Evolutionary conservation across 2,888 invertebrate genomes (phyloP).

Genomic region (Heliconius ismenius): DNA sequence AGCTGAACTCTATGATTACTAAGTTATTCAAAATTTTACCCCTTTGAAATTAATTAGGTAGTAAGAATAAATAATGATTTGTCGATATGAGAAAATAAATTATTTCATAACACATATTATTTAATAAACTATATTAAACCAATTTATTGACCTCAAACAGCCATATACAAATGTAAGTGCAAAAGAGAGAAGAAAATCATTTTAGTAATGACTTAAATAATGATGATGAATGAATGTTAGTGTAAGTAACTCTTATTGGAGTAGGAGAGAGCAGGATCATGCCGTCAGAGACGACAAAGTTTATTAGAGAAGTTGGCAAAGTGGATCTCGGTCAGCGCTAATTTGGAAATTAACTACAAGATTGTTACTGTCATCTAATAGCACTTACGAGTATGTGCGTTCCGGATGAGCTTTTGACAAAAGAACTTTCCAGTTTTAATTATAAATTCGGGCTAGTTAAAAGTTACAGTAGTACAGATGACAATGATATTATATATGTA

Average conservation of each 20-base stretch:
- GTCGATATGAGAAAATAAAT: not conserved
- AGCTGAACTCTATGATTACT: slow-evolving; percentile 43
- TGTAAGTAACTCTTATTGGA: slow-evolving; percentile 22
- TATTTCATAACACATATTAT: not conserved
- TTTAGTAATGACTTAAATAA: not conserved
- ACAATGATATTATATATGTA: not conserved
- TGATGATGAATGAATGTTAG: not conserved
- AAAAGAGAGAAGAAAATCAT: not conserved
- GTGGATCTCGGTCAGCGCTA: slow-evolving; percentile 47
- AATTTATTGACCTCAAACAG: not conserved
- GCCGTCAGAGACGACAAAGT: slow-evolving; percentile 38
- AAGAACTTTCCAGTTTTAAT: slow-evolving; percentile 17
- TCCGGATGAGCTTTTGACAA: slow-evolving; percentile 10
- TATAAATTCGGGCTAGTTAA: slow-evolving; percentile 15
- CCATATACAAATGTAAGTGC: not conserved
- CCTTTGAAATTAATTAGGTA: not conserved
- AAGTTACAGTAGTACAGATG: not conserved
- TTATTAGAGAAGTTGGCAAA: slow-evolving; percentile 44
- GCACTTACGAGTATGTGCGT: slow-evolving; percentile 28
- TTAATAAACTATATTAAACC: not conserved
- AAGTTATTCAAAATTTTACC: not conserved
- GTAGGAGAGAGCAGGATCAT: slow-evolving; percentile 18
- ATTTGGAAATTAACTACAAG: slow-evolving; percentile 46
- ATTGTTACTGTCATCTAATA: slow-evolving; percentile 34
- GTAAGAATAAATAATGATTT: not conserved